Percentiles rank a stretch among this genome's conserved stretches.
phyloP scores from a whole-genome alignment of 2,797 vertebrate genomes.

The Galago senegalensis region DNA sequence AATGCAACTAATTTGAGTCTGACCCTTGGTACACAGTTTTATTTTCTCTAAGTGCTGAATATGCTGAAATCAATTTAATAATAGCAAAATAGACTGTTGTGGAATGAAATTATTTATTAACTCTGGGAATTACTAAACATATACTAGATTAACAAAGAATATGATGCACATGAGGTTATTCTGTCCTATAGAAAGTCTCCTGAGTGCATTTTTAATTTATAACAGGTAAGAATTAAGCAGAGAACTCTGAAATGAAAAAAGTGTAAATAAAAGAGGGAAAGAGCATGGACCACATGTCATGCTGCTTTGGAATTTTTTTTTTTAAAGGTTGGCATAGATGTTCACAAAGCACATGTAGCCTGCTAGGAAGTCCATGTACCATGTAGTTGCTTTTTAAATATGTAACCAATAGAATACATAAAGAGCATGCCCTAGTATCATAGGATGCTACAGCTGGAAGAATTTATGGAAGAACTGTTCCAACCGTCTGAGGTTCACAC shows the following conservation, averaged over 20 bases:
- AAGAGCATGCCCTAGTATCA: neutral
- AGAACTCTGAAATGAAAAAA: neutral
- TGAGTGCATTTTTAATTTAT: neutral
- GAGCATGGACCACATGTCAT: neutral
- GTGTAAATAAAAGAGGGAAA: neutral
- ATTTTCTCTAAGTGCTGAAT: slow-evolving; percentile 63
- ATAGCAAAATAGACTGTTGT: neutral
- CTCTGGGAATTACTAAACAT: slow-evolving; percentile 13
- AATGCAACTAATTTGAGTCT: slow-evolving; percentile 36
- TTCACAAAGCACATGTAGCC: slow-evolving; percentile 34
- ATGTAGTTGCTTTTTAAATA: neutral
- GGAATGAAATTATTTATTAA: neutral
- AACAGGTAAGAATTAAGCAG: neutral
- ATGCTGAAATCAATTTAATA: slow-evolving; percentile 60
- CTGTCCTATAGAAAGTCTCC: neutral
- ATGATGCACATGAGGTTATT: neutral
- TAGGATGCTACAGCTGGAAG: neutral
- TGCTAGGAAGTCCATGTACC: neutral
- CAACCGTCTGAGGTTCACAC: neutral
- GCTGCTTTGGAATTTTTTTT: neutral
- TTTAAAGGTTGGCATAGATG: neutral
- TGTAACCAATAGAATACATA: no score
- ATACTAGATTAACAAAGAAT: slow-evolving; percentile 5
- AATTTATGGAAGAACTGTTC: neutral
- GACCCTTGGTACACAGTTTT: slow-evolving; percentile 34